These are phyloP conservation scores for Cyphomyrmex costatus DNA, from an alignment of 1,140 invertebrate genomes.

Conservation along the genomic window DNA sequence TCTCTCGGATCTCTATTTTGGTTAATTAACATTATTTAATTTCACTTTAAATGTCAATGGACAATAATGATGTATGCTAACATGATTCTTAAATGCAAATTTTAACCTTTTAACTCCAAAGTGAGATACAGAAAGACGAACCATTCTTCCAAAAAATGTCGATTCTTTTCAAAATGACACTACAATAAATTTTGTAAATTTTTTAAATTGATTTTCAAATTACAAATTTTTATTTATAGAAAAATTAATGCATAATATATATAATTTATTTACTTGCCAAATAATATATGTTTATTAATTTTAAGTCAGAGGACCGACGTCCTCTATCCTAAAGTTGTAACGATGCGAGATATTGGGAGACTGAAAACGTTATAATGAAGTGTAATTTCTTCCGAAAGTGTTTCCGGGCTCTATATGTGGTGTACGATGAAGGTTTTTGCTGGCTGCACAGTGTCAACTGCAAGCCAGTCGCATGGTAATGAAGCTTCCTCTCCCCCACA, in stretches of 20 bases:
- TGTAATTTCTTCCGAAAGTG: constrained; percentile 44
- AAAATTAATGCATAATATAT: too few relatives aligned
- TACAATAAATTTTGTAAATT: too few relatives aligned
- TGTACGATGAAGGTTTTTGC: background rate
- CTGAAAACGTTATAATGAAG: background rate
- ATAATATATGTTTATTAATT: background rate
- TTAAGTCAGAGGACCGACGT: background rate
- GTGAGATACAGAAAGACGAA: too few relatives aligned
- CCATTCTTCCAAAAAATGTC: too few relatives aligned
- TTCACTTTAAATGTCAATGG: background rate
- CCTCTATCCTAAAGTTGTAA: background rate
- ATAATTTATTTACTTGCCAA: too few relatives aligned
- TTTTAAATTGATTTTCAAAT: too few relatives aligned
- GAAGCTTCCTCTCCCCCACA: background rate
- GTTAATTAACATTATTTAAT: constrained; percentile 13
- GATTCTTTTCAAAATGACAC: too few relatives aligned
- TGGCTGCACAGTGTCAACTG: constrained; percentile 43
- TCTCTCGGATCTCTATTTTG: background rate
- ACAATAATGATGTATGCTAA: background rate
- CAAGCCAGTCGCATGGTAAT: constrained; percentile 46
- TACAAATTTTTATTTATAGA: too few relatives aligned
- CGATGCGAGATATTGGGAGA: background rate
- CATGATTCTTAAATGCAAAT: background rate
- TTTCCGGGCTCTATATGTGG: background rate
- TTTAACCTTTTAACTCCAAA: background rate